These are phyloP conservation scores for Ancistrus triradiatus DNA, from an alignment of 2,113 vertebrate genomes.

Conservation along the genomic window DNA sequence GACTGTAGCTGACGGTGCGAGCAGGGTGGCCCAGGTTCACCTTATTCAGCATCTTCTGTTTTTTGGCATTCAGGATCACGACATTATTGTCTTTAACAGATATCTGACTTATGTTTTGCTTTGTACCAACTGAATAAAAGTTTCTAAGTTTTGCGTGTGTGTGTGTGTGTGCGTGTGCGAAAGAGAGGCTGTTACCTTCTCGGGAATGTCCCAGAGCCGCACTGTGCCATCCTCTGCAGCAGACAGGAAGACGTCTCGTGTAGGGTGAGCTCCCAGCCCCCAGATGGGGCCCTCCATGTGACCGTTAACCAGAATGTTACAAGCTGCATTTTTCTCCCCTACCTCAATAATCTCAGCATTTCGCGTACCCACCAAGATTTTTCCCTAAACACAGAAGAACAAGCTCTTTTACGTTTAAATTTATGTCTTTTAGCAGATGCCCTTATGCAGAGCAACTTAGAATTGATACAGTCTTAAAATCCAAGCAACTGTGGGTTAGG, in stretches of 20 bases:
- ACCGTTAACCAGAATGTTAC: conserved; percentile 89
- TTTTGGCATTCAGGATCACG: conserved; percentile 41
- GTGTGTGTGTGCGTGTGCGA: not conserved
- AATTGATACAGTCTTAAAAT: too few species aligned
- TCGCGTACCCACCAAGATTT: conserved; percentile 91
- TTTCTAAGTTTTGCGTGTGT: too few species aligned
- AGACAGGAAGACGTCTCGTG: conserved; percentile 89
- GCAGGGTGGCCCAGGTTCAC: conserved; percentile 91
- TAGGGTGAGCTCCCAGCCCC: conserved; percentile 87
- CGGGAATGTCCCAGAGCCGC: conserved; percentile 91
- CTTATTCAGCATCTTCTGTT: conserved; percentile 97
- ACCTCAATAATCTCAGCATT: conserved; percentile 97
- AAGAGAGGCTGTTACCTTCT: conserved; percentile 74
- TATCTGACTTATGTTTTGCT: not conserved
- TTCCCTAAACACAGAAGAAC: conserved; percentile 71
- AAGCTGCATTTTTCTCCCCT: conserved; percentile 94
- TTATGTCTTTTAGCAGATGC: too few species aligned
- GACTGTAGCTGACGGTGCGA: conserved; percentile 87
- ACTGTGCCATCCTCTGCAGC: conserved; percentile 95
- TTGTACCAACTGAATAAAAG: too few species aligned
- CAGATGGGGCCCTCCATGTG: conserved; percentile 94
- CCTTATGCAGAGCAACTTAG: too few species aligned
- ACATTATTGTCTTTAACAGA: conserved; percentile 12
- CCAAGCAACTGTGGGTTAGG: too few species aligned
- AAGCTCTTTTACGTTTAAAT: too few species aligned